A percentile compares a stretch with the other conserved stretches of the same genome.
phyloP scores from a whole-genome alignment of 2,888 invertebrate species.

The Notocelia uddmanniana region DNA sequence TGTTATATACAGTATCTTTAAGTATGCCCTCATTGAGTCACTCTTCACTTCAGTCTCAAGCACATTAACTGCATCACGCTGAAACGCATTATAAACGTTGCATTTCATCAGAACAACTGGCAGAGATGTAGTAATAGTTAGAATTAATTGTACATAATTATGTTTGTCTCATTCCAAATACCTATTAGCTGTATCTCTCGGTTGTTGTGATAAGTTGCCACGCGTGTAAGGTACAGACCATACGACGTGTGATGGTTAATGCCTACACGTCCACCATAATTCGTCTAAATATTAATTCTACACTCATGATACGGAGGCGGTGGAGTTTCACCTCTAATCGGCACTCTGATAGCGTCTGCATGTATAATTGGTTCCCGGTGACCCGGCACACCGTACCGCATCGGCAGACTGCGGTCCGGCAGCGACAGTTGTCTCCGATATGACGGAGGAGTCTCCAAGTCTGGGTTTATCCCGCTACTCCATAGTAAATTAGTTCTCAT shows the following conservation, averaged over 20 bases:
- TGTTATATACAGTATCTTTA: not conserved
- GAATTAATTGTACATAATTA: too few relatives aligned
- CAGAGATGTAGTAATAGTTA: too few relatives aligned
- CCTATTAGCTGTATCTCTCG: too few relatives aligned
- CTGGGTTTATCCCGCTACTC: slow-evolving; percentile 69
- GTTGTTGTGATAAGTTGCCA: too few relatives aligned
- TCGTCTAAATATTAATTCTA: slow-evolving; percentile 63
- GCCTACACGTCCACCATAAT: not conserved
- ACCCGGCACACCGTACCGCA: slow-evolving; percentile 63
- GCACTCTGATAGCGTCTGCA: slow-evolving; percentile 68
- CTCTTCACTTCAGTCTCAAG: slow-evolving; percentile 1
- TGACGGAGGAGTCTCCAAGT: slow-evolving; percentile 76
- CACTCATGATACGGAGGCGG: slow-evolving; percentile 81
- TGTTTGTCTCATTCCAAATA: too few relatives aligned
- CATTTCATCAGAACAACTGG: too few relatives aligned
- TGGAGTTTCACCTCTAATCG: slow-evolving; percentile 74
- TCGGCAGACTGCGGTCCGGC: slow-evolving; percentile 65
- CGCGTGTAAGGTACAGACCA: too few relatives aligned
- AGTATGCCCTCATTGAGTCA: slow-evolving; percentile 15
- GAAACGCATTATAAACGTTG: too few relatives aligned
- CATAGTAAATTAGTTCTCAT: slow-evolving; percentile 75
- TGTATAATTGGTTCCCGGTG: slow-evolving; percentile 61
- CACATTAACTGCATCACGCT: not conserved
- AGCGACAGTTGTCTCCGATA: slow-evolving; percentile 68
- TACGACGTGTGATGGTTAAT: too few relatives aligned